Conservation (phyloP, 2,888 invertebrate species). For the Exocentrus adspersus region DNA sequence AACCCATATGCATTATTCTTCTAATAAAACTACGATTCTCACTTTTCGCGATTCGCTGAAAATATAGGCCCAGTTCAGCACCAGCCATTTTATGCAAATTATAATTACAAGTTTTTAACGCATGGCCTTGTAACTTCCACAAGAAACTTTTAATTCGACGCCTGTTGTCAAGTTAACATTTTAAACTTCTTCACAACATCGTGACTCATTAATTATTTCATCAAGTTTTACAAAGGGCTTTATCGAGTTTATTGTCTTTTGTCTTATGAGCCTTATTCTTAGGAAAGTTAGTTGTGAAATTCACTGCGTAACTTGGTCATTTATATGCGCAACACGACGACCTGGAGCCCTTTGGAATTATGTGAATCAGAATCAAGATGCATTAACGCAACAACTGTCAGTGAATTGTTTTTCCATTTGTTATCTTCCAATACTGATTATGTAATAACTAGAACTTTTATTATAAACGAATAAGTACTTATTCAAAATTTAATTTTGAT, state of each 20-base stretch:
- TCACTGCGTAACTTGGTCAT: constrained; percentile 2
- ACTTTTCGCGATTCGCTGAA: too few species aligned
- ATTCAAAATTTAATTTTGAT: too few species aligned
- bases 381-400: neutral
- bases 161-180: neutral
- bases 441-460: too few species aligned
- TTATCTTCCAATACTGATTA: neutral
- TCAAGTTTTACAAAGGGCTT: neutral
- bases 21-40: too few species aligned
- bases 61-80: too few species aligned
- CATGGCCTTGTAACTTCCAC: too few species aligned
- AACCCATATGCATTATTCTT: too few species aligned
- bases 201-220: neutral
- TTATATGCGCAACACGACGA: constrained; percentile 6
- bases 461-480: too few species aligned
- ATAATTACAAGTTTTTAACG: neutral
- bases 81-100: too few species aligned
- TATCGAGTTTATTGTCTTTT: neutral
- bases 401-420: constrained; percentile 4
- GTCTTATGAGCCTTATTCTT: neutral
- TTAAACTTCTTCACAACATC: neutral
- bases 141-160: neutral
- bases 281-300: constrained; percentile 1
- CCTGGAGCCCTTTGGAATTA: neutral
- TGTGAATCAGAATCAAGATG: constrained; percentile 2